phyloP scores from a whole-genome alignment of 2,113 vertebrate species.

The Taxidea taxus region DNA sequence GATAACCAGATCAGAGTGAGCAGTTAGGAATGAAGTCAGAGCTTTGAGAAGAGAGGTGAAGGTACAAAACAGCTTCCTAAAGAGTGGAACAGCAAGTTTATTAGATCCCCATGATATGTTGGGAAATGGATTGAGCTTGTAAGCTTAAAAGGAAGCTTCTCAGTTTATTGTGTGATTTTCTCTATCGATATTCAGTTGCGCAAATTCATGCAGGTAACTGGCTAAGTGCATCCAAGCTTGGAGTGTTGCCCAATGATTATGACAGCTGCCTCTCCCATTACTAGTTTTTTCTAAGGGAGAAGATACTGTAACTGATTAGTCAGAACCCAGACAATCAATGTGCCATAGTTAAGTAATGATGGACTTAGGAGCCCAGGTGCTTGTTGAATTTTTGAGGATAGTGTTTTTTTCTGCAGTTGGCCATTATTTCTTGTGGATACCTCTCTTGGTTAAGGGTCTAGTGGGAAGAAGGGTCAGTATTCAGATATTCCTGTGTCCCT shows the following conservation, averaged over 20 bases:
- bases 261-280: background rate
- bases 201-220: background rate
- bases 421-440: background rate
- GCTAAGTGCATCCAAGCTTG: background rate
- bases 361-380: background rate
- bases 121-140: background rate
- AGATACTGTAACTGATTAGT: background rate
- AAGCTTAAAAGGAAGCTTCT: background rate
- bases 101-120: background rate
- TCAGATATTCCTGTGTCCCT: background rate
- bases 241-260: slow-evolving; percentile 7
- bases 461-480: background rate
- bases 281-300: background rate
- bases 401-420: background rate
- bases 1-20: background rate
- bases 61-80: background rate
- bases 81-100: background rate
- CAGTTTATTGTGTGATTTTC: background rate
- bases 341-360: background rate
- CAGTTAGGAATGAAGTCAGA: background rate
- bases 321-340: background rate
- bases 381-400: background rate
- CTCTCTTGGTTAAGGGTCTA: background rate
- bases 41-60: slow-evolving; percentile 13
- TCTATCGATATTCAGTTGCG: background rate